A percentile compares a stretch with the other conserved stretches of the same genome.
Evolutionary conservation across 2,113 vertebrate genomes (phyloP).

Genomic region (Ramphastos sulfuratus): DNA sequence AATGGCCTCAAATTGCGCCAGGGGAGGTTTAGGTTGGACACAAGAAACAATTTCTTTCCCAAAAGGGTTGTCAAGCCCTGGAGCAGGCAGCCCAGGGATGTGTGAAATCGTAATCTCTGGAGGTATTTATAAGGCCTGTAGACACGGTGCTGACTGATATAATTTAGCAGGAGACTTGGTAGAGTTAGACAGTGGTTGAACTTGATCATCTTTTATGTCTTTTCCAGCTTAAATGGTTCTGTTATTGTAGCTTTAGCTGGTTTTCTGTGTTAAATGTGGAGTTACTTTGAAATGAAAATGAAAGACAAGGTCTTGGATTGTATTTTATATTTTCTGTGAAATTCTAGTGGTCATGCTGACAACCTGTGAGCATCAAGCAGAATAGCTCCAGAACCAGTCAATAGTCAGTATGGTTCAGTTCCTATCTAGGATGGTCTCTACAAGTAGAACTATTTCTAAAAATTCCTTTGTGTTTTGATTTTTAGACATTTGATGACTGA

Average conservation of each 20-base stretch:
- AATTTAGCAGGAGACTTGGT: no score
- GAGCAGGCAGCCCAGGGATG: no score
- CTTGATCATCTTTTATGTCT: no score
- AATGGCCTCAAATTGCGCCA: no score
- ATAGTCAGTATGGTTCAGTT: background rate
- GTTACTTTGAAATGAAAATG: background rate
- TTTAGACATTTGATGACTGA: background rate
- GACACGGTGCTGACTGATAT: no score
- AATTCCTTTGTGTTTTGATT: background rate
- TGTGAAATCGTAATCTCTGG: no score
- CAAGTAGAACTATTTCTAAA: background rate
- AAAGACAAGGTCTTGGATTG: background rate
- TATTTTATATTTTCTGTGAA: background rate
- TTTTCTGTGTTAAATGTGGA: background rate
- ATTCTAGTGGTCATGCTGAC: background rate
- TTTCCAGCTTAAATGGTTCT: no score
- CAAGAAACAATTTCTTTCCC: no score
- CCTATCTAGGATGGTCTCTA: background rate
- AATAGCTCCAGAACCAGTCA: background rate
- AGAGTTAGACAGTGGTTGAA: no score
- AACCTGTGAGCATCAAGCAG: background rate
- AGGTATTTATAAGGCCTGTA: no score
- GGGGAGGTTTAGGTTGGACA: no score
- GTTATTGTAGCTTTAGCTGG: background rate
- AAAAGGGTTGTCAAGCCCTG: no score